Base-by-base conservation (phyloP, 2,113 vertebrate species). In the Eretmochelys imbricata region DNA sequence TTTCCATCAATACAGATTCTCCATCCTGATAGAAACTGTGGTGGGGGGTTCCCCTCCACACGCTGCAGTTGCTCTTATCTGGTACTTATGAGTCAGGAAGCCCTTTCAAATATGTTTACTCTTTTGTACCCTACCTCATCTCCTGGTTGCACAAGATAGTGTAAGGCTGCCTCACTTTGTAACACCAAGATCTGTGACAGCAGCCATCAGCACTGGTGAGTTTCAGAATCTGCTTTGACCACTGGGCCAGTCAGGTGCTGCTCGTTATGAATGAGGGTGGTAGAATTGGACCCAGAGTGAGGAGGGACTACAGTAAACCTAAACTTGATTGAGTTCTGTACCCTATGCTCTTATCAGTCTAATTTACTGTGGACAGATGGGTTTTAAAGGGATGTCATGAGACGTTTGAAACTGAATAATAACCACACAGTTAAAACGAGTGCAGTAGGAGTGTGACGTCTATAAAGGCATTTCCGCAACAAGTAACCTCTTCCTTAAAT, bases 371-470 rank as follows among this genome's bases (percentile, higher is more conserved):
- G 46, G 22, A 82, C 19, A 42, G 13, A 82, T 79, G 51, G 7
- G 29, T 85, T 91, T 96, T 80, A 86, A 82, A 89, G 38, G 54
- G 38, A 20, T 91, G 6, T 90, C 80, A 50, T 48, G 46, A 80
- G 69, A 83, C 42, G 24, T 25, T 94, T 96, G 92, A 14, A 88
- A 84, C 72, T 65, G 79, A 94, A 65, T 85, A 89, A 93, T 91
- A 85, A 89, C 59, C 84, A 10, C 88, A 29, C 38, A 24, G 6
- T 94, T 93, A 93, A 88, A 96, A 85, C 93, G 75, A 93, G 35
- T 93, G 83, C 57, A 89, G 12, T 55, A 80, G 29, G 29, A 94
- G 85, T 49, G 42, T 87, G 86, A 78, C 51, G 53, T 55, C 72
- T 90, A 85, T 42, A 89, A 78, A 31, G 82, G 49, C n/a, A 38